Conservation (phyloP, 2,888 invertebrate genomes). For the Pristionchus japonicus region DNA sequence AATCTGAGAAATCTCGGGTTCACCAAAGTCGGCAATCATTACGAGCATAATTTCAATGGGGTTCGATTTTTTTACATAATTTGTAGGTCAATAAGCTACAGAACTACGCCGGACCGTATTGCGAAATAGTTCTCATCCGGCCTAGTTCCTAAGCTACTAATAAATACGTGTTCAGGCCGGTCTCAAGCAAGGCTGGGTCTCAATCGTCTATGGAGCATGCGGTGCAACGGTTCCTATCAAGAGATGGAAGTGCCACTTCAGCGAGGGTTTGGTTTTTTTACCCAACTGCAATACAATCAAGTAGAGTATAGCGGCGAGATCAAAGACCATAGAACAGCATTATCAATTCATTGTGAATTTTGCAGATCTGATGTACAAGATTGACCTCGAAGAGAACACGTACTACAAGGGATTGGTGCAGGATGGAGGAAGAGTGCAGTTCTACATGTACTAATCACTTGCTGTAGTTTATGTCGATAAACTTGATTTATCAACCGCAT, state of each 20-base stretch:
- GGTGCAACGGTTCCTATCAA: background rate
- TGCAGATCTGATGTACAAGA: background rate
- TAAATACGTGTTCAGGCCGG: no score
- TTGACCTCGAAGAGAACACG: background rate
- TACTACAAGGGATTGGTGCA: background rate
- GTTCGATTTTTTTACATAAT: no score
- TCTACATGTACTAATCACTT: background rate
- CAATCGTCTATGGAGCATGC: background rate
- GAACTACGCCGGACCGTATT: no score
- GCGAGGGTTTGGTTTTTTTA: no score
- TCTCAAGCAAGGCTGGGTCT: background rate
- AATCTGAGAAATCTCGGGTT: background rate
- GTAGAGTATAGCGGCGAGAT: no score
- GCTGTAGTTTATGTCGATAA: no score
- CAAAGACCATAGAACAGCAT: background rate
- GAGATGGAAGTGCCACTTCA: background rate
- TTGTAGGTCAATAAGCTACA: no score
- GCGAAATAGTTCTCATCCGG: no score
- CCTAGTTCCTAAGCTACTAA: no score
- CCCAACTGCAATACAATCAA: background rate
- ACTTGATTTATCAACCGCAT: no score
- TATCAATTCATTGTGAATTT: background rate
- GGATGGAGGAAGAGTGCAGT: background rate
- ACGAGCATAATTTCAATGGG: background rate
- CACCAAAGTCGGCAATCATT: background rate